These are phyloP conservation scores for Mellilla xanthometata DNA, from an alignment of 2,888 invertebrate species.

Conservation along the genomic window DNA sequence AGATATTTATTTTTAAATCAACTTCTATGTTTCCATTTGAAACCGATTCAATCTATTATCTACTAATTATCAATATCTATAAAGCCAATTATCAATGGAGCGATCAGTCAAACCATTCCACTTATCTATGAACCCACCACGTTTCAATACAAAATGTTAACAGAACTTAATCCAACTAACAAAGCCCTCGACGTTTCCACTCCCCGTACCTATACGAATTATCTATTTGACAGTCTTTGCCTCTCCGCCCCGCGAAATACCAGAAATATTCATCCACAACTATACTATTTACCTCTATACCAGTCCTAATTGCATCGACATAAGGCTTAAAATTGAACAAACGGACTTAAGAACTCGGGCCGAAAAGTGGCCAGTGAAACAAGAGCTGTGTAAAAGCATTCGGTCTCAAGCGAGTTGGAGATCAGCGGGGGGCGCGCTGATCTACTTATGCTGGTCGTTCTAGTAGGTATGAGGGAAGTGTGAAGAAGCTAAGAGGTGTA, in stretches of 20 bases:
- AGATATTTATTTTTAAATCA: too few relatives aligned
- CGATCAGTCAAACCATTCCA: conserved; percentile 4
- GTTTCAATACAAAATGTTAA: conserved; percentile 15
- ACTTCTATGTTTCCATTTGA: too few relatives aligned
- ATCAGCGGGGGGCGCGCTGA: conserved; percentile 43
- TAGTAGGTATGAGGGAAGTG: conserved; percentile 75
- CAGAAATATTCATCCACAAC: conserved; percentile 44
- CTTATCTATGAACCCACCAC: conserved; percentile 9
- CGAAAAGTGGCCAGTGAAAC: conserved; percentile 40
- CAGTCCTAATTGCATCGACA: conserved; percentile 16
- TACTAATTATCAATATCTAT: not conserved
- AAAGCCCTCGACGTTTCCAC: conserved; percentile 16
- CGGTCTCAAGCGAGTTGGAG: conserved; percentile 13
- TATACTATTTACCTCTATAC: conserved; percentile 11
- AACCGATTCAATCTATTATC: too few relatives aligned
- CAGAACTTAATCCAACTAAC: conserved; percentile 19
- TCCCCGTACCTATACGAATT: conserved; percentile 35
- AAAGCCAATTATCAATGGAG: conserved; percentile 2
- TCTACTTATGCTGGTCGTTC: conserved; percentile 53
- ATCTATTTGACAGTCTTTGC: conserved; percentile 66
- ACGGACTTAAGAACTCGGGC: conserved; percentile 38
- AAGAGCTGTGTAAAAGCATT: conserved; percentile 40
- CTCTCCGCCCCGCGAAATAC: conserved; percentile 70
- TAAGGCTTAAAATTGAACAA: conserved; percentile 39
- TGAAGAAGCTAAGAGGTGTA: conserved; percentile 79